These are phyloP conservation scores for Stichopus horrens DNA, from an alignment of 53 echinoderm and acorn worm species.

Conservation along the genomic window DNA sequence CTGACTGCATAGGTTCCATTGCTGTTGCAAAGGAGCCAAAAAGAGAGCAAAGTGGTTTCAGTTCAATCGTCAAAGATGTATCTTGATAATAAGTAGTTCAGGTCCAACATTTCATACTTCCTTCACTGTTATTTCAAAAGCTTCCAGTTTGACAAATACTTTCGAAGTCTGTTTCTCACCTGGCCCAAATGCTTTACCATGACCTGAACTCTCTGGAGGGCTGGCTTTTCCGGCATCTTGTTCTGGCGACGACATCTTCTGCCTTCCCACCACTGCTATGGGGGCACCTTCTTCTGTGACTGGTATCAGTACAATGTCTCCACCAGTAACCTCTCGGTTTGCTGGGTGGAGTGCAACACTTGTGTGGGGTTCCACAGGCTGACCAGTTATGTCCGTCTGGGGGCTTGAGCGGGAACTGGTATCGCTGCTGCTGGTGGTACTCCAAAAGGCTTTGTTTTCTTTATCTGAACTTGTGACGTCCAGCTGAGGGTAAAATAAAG, in stretches of 20 bases:
- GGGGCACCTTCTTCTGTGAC: conserved; percentile 65
- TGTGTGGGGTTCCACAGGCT: conserved; percentile 46
- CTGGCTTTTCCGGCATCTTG: neutral
- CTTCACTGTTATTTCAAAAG: too few species aligned
- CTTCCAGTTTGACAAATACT: too few species aligned
- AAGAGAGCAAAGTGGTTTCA: too few species aligned
- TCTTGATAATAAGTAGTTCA: neutral
- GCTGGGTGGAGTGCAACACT: conserved; percentile 25
- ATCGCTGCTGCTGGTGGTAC: conserved; percentile 87
- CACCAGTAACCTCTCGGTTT: conserved; percentile 23
- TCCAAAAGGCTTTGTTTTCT: conserved; percentile 95
- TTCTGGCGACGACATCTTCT: conserved; percentile 8
- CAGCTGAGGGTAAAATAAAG: conserved; percentile 51
- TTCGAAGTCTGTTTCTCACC: neutral
- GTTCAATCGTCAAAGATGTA: too few species aligned
- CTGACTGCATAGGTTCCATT: too few species aligned
- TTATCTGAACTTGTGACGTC: conserved; percentile 96
- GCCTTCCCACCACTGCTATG: conserved; percentile 33
- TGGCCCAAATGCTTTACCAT: neutral
- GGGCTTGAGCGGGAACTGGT: conserved; percentile 83
- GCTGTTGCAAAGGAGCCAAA: too few species aligned
- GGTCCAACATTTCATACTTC: too few species aligned
- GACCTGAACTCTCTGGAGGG: neutral
- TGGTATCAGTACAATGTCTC: conserved; percentile 61
- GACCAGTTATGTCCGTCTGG: conserved; percentile 69